Evolutionary conservation across 1,140 invertebrate species (phyloP).

Genomic region (Dendroctonus ponderosae): DNA sequence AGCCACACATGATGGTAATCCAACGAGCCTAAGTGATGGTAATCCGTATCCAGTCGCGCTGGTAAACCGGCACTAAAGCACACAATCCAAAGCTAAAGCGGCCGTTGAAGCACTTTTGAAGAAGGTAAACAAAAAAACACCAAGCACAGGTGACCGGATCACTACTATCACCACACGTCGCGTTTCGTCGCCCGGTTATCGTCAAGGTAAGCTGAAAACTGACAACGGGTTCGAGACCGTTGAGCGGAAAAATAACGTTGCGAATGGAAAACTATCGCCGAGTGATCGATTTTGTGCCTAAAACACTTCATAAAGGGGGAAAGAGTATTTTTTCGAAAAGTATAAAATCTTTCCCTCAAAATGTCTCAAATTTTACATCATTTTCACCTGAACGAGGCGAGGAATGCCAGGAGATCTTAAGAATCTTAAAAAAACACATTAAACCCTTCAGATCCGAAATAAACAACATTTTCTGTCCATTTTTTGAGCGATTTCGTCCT

Average conservation of each 20-base stretch:
- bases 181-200: slow-evolving; percentile 3
- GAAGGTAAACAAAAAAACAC: neutral
- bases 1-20: neutral
- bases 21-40: neutral
- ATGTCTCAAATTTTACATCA: no score
- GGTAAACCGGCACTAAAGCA: slow-evolving; percentile 4
- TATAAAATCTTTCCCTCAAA: no score
- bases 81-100: neutral
- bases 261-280: no score
- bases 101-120: slow-evolving; percentile 5
- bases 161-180: neutral
- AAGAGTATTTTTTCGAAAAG: no score
- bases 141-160: slow-evolving; percentile 11
- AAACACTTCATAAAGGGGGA: no score
- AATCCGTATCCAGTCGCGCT: neutral
- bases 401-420: no score
- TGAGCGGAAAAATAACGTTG: slow-evolving; percentile 15
- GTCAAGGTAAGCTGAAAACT: slow-evolving; percentile 11
- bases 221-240: slow-evolving; percentile 14
- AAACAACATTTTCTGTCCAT: no score
- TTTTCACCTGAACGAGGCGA: no score
- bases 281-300: no score
- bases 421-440: no score
- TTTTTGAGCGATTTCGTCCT: no score
- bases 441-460: no score